Evolutionary conservation across 2,113 vertebrate species (phyloP).

Genomic region (Catharus bicknelli): DNA sequence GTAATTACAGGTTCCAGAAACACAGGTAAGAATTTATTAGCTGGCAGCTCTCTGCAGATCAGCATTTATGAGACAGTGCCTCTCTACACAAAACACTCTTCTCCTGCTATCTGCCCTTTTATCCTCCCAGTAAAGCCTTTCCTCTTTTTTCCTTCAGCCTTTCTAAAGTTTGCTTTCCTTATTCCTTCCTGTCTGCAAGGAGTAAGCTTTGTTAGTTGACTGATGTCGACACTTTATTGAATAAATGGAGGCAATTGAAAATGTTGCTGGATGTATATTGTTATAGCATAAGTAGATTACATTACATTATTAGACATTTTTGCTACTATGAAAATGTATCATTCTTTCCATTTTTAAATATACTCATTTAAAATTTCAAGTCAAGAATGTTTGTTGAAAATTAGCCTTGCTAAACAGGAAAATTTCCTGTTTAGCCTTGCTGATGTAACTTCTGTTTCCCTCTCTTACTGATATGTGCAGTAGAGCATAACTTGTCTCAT

Average conservation of each 20-base stretch:
- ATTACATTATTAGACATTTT: neutral
- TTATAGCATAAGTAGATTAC: neutral
- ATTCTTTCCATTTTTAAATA: neutral
- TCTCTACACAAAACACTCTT: neutral
- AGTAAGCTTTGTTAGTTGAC: neutral
- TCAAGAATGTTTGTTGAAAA: neutral
- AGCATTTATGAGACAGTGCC: neutral
- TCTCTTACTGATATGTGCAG: too few species aligned
- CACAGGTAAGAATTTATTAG: neutral
- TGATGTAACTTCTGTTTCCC: neutral
- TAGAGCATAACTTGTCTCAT: neutral
- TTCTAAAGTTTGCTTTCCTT: neutral
- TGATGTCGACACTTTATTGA: neutral
- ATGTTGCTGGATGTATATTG: neutral
- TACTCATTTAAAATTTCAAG: neutral
- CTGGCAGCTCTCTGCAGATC: neutral
- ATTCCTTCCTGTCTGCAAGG: neutral
- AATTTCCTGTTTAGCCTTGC: neutral
- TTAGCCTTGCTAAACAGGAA: neutral
- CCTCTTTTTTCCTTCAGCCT: neutral
- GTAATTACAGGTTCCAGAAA: neutral
- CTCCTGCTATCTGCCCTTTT: neutral
- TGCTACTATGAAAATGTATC: neutral
- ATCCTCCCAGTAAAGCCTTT: neutral
- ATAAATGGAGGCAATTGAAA: neutral